Evolutionary conservation across 1,140 invertebrate genomes (phyloP).

Genomic region (Tetragnatha versicolor): DNA sequence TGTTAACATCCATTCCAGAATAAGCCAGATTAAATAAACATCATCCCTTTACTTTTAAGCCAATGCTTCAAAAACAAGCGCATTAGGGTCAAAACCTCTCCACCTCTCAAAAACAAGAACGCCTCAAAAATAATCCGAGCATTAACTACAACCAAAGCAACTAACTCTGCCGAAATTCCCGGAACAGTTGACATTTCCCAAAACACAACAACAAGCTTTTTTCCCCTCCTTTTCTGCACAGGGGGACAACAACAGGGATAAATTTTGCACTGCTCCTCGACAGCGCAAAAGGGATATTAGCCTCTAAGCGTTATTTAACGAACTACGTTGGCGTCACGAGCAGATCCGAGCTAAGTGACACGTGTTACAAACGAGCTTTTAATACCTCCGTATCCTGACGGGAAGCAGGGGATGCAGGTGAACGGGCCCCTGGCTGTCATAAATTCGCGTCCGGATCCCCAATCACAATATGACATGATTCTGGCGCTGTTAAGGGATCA

Average conservation of each 20-base stretch:
- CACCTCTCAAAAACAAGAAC: no score
- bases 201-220: not conserved
- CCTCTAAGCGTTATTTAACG: conserved; percentile 45
- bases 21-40: no score
- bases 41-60: no score
- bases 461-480: conserved; percentile 14
- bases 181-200: no score
- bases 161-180: no score
- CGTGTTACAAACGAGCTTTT: conserved; percentile 50
- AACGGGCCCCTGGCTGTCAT: not conserved
- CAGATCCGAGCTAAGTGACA: conserved; percentile 29
- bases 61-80: no score
- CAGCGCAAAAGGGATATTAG: conserved; percentile 30
- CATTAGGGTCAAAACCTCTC: no score
- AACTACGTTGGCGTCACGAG: conserved; percentile 12
- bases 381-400: conserved; percentile 12
- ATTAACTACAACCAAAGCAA: no score
- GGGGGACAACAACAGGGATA: not conserved
- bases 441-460: not conserved
- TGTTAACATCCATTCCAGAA: no score
- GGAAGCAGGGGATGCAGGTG: conserved; percentile 8
- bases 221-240: not conserved
- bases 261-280: no score
- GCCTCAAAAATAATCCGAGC: no score
- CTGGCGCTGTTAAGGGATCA: not conserved